phyloP scores from a whole-genome alignment of 2,113 vertebrate species.

The Daphoenositta chrysoptera region DNA sequence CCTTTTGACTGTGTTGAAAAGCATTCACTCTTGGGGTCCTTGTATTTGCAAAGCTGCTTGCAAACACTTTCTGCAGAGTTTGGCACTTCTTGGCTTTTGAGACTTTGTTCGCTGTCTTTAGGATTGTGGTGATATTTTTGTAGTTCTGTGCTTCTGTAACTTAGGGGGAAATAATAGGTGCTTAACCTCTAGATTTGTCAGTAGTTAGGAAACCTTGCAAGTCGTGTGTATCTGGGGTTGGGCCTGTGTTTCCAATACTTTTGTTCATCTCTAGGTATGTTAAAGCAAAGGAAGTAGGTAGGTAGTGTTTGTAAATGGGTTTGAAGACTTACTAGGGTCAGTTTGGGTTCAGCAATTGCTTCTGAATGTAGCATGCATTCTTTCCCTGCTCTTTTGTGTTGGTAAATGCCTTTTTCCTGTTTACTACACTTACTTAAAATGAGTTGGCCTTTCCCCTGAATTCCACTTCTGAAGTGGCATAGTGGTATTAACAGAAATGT shows the following conservation, averaged over 20 bases:
- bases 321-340: not conserved
- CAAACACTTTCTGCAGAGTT: not conserved
- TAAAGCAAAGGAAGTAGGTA: not conserved
- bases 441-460: not conserved
- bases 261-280: not conserved
- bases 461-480: not conserved
- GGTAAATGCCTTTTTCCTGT: not conserved
- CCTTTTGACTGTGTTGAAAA: not conserved
- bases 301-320: not conserved
- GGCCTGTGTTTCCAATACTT: not conserved
- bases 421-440: not conserved
- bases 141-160: not conserved
- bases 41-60: not conserved
- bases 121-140: not conserved
- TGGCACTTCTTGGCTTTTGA: not conserved
- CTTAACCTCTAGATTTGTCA: not conserved
- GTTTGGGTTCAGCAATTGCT: not conserved
- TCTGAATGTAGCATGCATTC: not conserved
- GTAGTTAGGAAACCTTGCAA: not conserved
- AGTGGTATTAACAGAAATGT: not conserved
- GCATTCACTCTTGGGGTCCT: not conserved
- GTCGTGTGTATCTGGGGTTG: fast-evolving
- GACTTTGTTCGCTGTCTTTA: not conserved
- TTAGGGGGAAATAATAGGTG: not conserved
- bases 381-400: not conserved